Evolutionary conservation across 2,888 invertebrate species (phyloP).

Genomic region (Heteromyza rotundicornis): DNA sequence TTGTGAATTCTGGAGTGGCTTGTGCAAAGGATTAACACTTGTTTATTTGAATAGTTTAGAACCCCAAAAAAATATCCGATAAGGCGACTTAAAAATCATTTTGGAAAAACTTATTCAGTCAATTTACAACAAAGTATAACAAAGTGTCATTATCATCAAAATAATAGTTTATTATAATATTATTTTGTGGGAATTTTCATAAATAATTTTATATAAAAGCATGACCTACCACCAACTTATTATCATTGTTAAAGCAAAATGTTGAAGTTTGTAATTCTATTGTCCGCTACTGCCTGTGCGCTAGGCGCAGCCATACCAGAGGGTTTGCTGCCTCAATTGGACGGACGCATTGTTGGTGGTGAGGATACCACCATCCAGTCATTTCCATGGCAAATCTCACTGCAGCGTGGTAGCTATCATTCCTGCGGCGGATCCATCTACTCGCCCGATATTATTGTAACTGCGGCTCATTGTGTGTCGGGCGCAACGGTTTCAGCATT

Average conservation of each 20-base stretch:
- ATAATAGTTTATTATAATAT: too few relatives aligned
- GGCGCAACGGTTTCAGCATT: slow-evolving; percentile 27
- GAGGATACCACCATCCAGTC: slow-evolving; percentile 21
- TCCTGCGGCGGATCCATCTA: slow-evolving; percentile 65
- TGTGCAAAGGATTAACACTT: too few relatives aligned
- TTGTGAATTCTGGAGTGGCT: too few relatives aligned
- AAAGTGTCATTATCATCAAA: too few relatives aligned
- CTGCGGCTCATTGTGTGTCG: slow-evolving; percentile 66
- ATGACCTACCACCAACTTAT: too few relatives aligned
- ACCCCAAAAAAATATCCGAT: too few relatives aligned
- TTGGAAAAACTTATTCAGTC: too few relatives aligned
- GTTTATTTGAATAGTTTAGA: too few relatives aligned
- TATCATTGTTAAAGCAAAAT: slow-evolving; percentile 22
- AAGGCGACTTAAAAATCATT: too few relatives aligned
- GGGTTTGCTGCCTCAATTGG: slow-evolving; percentile 34
- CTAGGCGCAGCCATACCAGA: slow-evolving; percentile 42
- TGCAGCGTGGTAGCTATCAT: slow-evolving; percentile 56
- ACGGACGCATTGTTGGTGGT: slow-evolving; percentile 40
- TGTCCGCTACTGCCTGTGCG: slow-evolving; percentile 41
- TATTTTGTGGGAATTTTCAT: too few relatives aligned
- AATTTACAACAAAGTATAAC: too few relatives aligned
- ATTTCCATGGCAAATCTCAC: slow-evolving; percentile 30
- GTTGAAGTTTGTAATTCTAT: slow-evolving; percentile 35
- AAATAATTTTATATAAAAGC: too few relatives aligned
- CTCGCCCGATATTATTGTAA: slow-evolving; percentile 61